phyloP scores from a whole-genome alignment of 2,113 vertebrate genomes.

The Suricata suricatta region DNA sequence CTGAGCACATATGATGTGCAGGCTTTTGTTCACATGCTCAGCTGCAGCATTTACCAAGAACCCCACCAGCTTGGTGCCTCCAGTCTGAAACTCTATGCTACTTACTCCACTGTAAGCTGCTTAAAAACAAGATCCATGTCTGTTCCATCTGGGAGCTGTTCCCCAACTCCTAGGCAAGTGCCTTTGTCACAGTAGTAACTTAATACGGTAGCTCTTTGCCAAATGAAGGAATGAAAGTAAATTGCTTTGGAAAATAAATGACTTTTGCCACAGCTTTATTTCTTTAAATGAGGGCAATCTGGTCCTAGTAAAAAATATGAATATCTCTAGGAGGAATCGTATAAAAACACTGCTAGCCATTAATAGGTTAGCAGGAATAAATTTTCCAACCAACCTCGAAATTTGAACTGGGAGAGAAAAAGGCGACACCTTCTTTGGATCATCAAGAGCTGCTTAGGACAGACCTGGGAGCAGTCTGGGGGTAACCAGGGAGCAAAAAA shows the following conservation, averaged over 20 bases:
- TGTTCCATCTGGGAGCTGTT: not conserved
- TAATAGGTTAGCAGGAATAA: not conserved
- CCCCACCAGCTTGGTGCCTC: not conserved
- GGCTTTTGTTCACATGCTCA: not conserved
- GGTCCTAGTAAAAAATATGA: conserved; percentile 11
- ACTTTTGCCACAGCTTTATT: conserved; percentile 36
- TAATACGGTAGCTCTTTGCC: not conserved
- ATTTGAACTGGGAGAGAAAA: not conserved
- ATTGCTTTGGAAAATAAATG: conserved; percentile 33
- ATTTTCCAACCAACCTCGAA: conserved; percentile 16
- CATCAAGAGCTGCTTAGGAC: not conserved
- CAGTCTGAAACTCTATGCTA: not conserved
- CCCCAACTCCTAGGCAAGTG: not conserved
- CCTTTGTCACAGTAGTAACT: not conserved
- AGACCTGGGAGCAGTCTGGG: not conserved
- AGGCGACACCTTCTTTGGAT: not conserved
- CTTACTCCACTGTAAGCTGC: not conserved
- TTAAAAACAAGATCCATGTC: not conserved
- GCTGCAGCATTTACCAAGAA: not conserved
- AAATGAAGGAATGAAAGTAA: conserved; percentile 20
- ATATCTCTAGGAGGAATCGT: conserved; percentile 21
- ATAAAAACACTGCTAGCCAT: conserved; percentile 20
- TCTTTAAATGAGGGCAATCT: not conserved
- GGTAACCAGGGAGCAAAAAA: not conserved
- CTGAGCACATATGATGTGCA: not conserved